Percentiles rank a stretch among this genome's conserved stretches.
Conservation (phyloP, 2,797 vertebrate species). For the Rachycentron canadum region DNA sequence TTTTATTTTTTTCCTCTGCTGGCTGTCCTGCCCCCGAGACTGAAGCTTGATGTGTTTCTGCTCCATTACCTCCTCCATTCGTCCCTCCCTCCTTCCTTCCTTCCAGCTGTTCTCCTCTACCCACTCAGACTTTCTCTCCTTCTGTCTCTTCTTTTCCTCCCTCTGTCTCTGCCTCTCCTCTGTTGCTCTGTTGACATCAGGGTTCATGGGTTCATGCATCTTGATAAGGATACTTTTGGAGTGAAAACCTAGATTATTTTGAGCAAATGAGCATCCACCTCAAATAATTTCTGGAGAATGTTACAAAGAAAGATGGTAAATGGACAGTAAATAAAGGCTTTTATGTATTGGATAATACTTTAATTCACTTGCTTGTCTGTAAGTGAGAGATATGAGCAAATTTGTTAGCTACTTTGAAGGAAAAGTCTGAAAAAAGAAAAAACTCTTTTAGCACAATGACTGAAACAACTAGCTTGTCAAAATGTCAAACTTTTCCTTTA, state of each 20-base stretch:
- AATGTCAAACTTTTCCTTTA: no score
- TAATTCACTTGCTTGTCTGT: not conserved
- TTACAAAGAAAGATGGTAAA: not conserved
- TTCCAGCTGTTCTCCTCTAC: constrained; percentile 59
- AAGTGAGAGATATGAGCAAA: not conserved
- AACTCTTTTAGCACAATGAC: no score
- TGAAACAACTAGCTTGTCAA: no score
- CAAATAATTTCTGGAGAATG: no score
- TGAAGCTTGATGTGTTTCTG: constrained; percentile 62
- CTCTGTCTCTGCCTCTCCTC: not conserved
- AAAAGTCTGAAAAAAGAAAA: no score
- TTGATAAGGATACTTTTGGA: constrained; percentile 21
- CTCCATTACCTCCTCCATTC: constrained; percentile 66
- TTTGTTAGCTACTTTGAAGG: not conserved
- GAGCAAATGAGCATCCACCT: not conserved
- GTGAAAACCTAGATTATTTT: constrained; percentile 2
- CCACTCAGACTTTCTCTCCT: constrained; percentile 23
- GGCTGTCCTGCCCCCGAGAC: constrained; percentile 45
- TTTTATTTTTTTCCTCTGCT: constrained; percentile 30
- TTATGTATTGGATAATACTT: not conserved
- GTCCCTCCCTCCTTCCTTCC: constrained; percentile 30
- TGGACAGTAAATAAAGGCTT: not conserved
- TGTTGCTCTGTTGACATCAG: constrained; percentile 16
- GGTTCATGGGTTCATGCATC: constrained; percentile 17
- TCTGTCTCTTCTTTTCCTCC: constrained; percentile 10